Evolutionary conservation across 2,113 vertebrate species (phyloP), one percentile per base, ranked within the genome.

Genomic region (Ptilorrhoa leucosticta): DNA sequence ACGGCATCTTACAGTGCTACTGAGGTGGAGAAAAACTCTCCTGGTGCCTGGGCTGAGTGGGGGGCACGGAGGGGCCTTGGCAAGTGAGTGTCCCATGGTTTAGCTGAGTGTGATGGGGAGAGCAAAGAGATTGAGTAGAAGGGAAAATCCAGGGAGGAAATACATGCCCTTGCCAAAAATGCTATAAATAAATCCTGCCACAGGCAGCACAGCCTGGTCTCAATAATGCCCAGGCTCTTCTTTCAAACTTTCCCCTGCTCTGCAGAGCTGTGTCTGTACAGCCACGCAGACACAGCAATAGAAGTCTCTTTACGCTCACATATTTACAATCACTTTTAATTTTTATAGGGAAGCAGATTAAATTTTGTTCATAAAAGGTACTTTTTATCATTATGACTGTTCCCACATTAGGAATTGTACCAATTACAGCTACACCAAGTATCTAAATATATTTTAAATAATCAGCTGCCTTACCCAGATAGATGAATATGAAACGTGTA

Each of bases 81-180:
- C 18, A 33, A 33, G 51, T 0, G 39, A 11, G 68, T 13, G 42
- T 61, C 45, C 30, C 21, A 18, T 2, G 0, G 50, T 1, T 28
- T 8, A 39, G 20, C 28, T 6, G 0, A 31, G 78, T 11, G 50
- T 1, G 6, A n/a, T 4, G 50, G 0, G 0, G 51, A 42, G n/a
- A 73, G 69, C 30, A 54, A 44, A 56, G 71, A 57, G 45, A 40
- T 1, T 4, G 44, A 58, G 28, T 3, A 11, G 3, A 40, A 79
- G 24, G 16, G 66, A 81, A 71, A 72, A 88, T 28, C 7, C 4
- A 1, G 18, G 11, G 26, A 90, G 86, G 66, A 80, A 71, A 56
- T 42, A 11, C 0, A 21, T 3, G 5, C 4, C 15, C 35, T 42
- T 72, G 40, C n/a, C 85, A 83, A 72, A 96, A 93, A 11, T 18